Evolutionary conservation across 2,113 vertebrate genomes (phyloP).

Genomic region (Lamprotornis superbus): DNA sequence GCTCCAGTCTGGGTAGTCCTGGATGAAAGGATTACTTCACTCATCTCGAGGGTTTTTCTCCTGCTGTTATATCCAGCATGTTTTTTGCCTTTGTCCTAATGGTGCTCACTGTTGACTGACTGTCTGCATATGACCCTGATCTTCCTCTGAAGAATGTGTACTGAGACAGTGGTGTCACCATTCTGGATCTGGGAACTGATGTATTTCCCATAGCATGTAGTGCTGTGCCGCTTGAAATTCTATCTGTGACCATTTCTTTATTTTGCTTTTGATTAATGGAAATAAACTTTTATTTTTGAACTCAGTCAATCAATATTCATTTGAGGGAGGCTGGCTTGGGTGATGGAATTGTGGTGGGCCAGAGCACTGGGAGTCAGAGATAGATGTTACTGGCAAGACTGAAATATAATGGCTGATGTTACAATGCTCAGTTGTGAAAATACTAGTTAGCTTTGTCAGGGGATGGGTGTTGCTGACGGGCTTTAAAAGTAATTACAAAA

Average conservation of each 20-base stretch:
- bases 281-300: neutral
- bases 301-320: neutral
- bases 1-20: neutral
- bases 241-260: neutral
- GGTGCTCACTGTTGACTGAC: neutral
- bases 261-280: neutral
- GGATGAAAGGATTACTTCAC: neutral
- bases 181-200: neutral
- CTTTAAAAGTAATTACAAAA: conserved; percentile 18
- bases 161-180: accelerated
- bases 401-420: neutral
- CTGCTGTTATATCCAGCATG: neutral
- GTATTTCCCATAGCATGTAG: neutral
- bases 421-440: neutral
- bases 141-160: neutral
- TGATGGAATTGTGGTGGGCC: neutral
- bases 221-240: neutral
- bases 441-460: neutral
- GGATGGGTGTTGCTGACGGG: neutral
- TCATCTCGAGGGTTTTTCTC: neutral
- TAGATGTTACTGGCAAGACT: neutral
- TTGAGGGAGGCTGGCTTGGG: neutral
- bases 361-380: neutral
- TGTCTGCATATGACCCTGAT: neutral
- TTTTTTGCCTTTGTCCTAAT: neutral